Evolutionary conservation across 1,140 invertebrate species (phyloP).

Genomic region (Brachionus paranguensis): DNA sequence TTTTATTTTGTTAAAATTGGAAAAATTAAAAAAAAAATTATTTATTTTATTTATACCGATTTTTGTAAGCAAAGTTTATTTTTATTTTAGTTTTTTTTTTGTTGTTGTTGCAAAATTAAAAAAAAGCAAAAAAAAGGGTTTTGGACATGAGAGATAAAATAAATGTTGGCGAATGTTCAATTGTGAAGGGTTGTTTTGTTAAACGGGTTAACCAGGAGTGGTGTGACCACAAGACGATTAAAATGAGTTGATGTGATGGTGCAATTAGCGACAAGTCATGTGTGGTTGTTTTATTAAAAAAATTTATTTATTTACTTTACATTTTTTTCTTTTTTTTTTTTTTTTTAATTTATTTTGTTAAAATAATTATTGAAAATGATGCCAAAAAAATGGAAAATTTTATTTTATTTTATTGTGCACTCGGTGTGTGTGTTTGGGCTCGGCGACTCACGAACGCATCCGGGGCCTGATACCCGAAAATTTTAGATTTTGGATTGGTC

Average conservation of each 20-base stretch:
- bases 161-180: background rate
- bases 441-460: background rate
- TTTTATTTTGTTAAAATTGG: background rate
- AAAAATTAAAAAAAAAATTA: background rate
- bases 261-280: background rate
- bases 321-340: background rate
- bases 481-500: background rate
- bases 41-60: background rate
- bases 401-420: background rate
- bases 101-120: background rate
- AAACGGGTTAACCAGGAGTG: background rate
- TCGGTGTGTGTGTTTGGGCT: background rate
- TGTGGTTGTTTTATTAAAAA: background rate
- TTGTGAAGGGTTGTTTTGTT: background rate
- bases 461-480: background rate
- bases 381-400: background rate
- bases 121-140: background rate
- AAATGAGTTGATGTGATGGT: background rate
- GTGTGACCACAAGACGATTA: background rate
- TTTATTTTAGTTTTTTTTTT: background rate
- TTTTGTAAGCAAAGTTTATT: background rate
- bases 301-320: background rate
- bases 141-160: background rate
- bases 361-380: background rate
- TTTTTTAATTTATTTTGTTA: background rate